Evolutionary conservation across 2,113 vertebrate species (phyloP).

Genomic region (Panthera leo): DNA sequence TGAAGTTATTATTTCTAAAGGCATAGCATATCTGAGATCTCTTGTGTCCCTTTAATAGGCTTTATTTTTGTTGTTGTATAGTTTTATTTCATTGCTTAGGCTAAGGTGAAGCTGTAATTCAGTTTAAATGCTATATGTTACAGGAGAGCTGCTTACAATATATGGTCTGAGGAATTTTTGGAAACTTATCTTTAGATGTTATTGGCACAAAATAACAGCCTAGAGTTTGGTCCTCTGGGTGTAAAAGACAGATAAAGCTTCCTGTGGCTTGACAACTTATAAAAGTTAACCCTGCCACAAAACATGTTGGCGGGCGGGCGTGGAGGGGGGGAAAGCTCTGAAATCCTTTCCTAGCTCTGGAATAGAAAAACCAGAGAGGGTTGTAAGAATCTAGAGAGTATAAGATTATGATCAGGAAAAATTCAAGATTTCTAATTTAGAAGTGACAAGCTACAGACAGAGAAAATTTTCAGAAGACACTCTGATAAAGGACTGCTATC

Average conservation of each 20-base stretch:
- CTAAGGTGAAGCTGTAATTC: slow-evolving; percentile 33
- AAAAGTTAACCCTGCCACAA: slow-evolving; percentile 51
- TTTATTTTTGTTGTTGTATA: slow-evolving; percentile 43
- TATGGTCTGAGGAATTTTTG: slow-evolving; percentile 42
- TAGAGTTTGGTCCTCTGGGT: slow-evolving; percentile 12
- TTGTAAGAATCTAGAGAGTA: not conserved
- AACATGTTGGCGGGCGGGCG: not conserved
- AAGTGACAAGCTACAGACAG: not conserved
- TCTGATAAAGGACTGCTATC: not conserved
- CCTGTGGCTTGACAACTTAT: slow-evolving; percentile 34
- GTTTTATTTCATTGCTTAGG: slow-evolving; percentile 52
- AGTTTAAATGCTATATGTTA: slow-evolving; percentile 50
- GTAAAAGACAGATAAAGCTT: slow-evolving; percentile 64
- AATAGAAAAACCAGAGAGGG: not conserved
- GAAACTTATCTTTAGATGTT: slow-evolving; percentile 62
- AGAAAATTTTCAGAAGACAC: not conserved
- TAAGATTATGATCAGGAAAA: not conserved
- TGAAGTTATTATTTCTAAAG: not conserved
- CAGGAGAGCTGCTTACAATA: slow-evolving; percentile 30
- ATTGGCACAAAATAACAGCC: slow-evolving; percentile 44
- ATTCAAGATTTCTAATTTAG: not conserved
- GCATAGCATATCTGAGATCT: not conserved
- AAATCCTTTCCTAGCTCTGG: not conserved
- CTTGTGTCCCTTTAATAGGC: not conserved
- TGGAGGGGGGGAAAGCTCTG: not conserved